phyloP scores from a whole-genome alignment of 2,113 vertebrate genomes.

The Lipotes vexillifer region DNA sequence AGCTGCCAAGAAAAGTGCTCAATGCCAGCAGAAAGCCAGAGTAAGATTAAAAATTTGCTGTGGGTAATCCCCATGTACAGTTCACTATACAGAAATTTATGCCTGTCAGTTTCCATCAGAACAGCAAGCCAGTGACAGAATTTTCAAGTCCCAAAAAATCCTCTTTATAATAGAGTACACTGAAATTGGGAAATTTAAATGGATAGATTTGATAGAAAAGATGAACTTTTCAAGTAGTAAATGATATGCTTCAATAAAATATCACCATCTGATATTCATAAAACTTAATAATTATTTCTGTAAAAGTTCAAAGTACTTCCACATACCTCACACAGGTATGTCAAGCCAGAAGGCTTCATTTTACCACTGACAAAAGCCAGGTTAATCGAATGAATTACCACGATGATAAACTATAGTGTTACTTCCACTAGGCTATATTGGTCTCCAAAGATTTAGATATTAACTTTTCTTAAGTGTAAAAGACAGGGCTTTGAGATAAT shows the following conservation, averaged over 20 bases:
- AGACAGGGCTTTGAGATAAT: not conserved
- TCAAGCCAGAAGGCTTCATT: not conserved
- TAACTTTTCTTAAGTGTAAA: not conserved
- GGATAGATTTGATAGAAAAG: not conserved
- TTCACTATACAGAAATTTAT: not conserved
- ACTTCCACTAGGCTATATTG: not conserved
- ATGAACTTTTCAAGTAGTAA: not conserved
- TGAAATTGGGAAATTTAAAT: slow-evolving; percentile 6
- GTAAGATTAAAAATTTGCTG: not conserved
- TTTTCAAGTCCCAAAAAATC: not conserved
- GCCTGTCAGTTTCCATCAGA: slow-evolving; percentile 32
- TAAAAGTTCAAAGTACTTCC: not conserved
- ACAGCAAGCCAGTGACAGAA: not conserved
- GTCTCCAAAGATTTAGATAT: not conserved
- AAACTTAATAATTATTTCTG: not conserved
- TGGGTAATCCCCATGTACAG: not conserved
- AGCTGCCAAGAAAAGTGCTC: slow-evolving; percentile 7
- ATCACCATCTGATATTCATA: not conserved
- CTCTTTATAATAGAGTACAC: not conserved
- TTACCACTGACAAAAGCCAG: not conserved
- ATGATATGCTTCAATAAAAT: slow-evolving; percentile 16
- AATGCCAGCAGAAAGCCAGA: slow-evolving; percentile 23
- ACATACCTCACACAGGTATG: not conserved
- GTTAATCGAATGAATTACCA: not conserved
- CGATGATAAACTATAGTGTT: not conserved